Percentiles rank a stretch among this genome's conserved stretches.
These are phyloP conservation scores for Nomada lathburiana DNA, from an alignment of 2,888 invertebrate genomes.

Conservation along the genomic window DNA sequence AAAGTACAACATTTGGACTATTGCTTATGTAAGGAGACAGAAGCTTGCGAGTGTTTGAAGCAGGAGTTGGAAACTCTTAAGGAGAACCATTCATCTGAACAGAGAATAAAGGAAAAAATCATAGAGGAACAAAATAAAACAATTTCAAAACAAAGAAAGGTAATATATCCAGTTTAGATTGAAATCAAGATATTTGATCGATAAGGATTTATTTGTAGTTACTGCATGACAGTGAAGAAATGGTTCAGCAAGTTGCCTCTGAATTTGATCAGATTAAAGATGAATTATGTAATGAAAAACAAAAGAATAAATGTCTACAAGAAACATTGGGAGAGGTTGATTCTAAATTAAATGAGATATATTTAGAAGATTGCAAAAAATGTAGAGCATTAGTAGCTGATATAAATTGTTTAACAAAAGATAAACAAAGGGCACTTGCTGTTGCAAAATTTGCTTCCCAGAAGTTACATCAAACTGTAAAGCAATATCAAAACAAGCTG, in stretches of 20 bases:
- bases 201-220: constrained; percentile 60
- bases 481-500: constrained; percentile 65
- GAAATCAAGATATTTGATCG: neutral
- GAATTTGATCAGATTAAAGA: constrained; percentile 74
- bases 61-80: constrained; percentile 66
- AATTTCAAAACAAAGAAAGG: constrained; percentile 61
- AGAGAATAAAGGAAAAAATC: constrained; percentile 76
- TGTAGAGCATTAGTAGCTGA: constrained; percentile 62
- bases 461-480: constrained; percentile 63
- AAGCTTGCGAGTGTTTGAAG: constrained; percentile 62
- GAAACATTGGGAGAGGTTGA: constrained; percentile 59
- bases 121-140: constrained; percentile 75
- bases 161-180: constrained; percentile 10
- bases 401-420: constrained; percentile 60
- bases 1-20: constrained; percentile 64
- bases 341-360: constrained; percentile 43
- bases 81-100: constrained; percentile 69
- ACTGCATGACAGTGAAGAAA: constrained; percentile 72
- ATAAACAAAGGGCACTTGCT: constrained; percentile 69
- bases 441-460: constrained; percentile 73
- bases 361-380: constrained; percentile 56
- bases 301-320: constrained; percentile 66
- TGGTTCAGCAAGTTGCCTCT: constrained; percentile 72
- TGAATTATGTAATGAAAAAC: constrained; percentile 68
- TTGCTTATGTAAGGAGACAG: constrained; percentile 62